These are phyloP conservation scores for Pangasius krempfi DNA, from an alignment of 2,797 vertebrate genomes.

Conservation along the genomic window DNA sequence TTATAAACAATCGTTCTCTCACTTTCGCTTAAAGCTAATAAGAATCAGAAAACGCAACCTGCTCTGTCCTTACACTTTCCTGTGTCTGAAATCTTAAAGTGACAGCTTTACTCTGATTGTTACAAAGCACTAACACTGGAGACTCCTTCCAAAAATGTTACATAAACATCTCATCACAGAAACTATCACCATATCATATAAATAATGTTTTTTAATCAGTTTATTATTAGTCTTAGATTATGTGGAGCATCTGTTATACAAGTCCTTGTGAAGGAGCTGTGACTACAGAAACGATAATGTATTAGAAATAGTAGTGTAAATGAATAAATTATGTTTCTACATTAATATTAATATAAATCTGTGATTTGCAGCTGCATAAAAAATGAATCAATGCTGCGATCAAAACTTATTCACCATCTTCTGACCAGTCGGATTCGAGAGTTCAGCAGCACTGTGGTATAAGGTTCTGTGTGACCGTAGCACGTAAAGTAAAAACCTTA, in stretches of 20 bases:
- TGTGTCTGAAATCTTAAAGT: too few relatives aligned
- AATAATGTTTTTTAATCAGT: not conserved
- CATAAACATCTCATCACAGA: not conserved
- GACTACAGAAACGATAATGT: not conserved
- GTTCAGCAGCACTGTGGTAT: not conserved
- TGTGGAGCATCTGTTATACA: too few relatives aligned
- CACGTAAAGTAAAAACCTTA: not conserved
- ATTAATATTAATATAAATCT: not conserved
- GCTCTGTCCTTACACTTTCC: not conserved
- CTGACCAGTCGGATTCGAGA: not conserved
- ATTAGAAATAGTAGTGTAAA: not conserved
- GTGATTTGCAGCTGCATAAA: not conserved
- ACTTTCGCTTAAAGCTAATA: too few relatives aligned
- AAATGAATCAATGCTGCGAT: not conserved
- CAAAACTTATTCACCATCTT: not conserved
- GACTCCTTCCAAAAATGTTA: not conserved
- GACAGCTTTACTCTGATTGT: too few relatives aligned
- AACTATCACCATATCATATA: not conserved
- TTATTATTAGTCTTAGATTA: too few relatives aligned
- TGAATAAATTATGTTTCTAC: too few relatives aligned
- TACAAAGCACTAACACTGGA: not conserved
- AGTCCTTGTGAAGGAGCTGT: too few relatives aligned
- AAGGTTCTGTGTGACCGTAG: not conserved
- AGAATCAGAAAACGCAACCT: too few relatives aligned
- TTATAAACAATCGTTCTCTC: too few relatives aligned